phyloP scores from a whole-genome alignment of 2,113 vertebrate genomes.

The Poeciliopsis prolifica region DNA sequence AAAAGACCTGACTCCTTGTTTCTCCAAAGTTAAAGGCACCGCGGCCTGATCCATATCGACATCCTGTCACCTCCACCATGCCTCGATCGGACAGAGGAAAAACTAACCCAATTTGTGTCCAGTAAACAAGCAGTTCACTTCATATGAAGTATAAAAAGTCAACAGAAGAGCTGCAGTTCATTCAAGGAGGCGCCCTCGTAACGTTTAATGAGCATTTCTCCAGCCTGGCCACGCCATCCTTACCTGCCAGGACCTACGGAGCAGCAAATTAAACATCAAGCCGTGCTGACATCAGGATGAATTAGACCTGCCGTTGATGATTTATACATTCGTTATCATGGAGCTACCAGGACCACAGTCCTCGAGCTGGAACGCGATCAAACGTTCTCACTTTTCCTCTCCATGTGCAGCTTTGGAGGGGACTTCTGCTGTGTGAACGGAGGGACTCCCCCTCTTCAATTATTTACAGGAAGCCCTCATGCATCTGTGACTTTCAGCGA shows the following conservation, averaged over 20 bases:
- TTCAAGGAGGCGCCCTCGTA: constrained; percentile 12
- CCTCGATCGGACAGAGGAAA: not conserved
- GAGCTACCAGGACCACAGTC: constrained; percentile 42
- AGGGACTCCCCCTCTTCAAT: constrained; percentile 69
- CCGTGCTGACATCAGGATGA: constrained; percentile 21
- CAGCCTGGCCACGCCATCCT: constrained; percentile 9
- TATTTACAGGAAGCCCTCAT: constrained; percentile 71
- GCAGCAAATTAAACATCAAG: constrained; percentile 50
- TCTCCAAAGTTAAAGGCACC: constrained; percentile 9
- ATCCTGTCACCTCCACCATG: constrained; percentile 15
- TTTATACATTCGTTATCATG: constrained; percentile 40
- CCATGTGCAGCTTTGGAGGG: constrained; percentile 43
- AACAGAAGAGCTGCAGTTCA: constrained; percentile 6
- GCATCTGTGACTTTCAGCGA: constrained; percentile 63
- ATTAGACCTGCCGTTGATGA: constrained; percentile 36
- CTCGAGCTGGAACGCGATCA: constrained; percentile 49
- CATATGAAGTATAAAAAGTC: constrained; percentile 2
- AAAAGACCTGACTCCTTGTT: constrained; percentile 22
- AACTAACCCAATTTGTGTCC: constrained; percentile 6
- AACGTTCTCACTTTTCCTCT: constrained; percentile 45
- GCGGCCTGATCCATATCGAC: constrained; percentile 35
- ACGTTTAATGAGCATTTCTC: constrained; percentile 45
- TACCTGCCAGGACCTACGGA: constrained; percentile 18
- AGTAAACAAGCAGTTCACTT: constrained; percentile 4
- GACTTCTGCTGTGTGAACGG: constrained; percentile 51